Base-by-base conservation (phyloP, 2,113 vertebrate species). In the Triplophysa dalaica region DNA sequence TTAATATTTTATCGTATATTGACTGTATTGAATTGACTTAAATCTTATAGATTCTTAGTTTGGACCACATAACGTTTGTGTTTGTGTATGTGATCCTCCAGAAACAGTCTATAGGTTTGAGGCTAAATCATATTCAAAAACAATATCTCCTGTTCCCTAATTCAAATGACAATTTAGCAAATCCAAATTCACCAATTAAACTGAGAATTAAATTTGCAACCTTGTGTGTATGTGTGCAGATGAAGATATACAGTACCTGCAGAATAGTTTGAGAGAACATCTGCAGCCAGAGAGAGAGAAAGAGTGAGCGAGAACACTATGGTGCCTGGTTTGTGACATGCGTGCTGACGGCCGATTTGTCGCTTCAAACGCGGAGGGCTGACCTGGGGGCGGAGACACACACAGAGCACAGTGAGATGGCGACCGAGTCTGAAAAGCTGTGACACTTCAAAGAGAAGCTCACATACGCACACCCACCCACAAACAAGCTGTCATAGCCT, bases 401-500 rank as follows among this genome's bases (percentile, higher is more conserved):
- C 41, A 74, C 67, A 52, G 68, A 24, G 76, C 68, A 64, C 50
- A 24, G 66, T 80, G 50, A 83, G 78, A 74, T 41, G 19, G 21
- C 62, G 77, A 72, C 82, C 73, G 77, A 79, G 78, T 56, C 81
- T 82, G 73, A 77, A 70, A 69, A 67, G 65, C 64, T 38, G 48
- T 80, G 82, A 76, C 82, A 85, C 78, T 84, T 87, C 78, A 84
- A 85, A 87, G 78, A 77, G 72, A 79, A 69, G 38, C 76, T 56
- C 54, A 29, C 65, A 60, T 41, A 64, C 22, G 41, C 65, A 29
- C 63, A 70, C 67, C 65, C 74, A 77, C 74, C 3, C 33, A 75
- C 70, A 77, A 50, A 77, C 61, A 77, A 65, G 45, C 75, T 77
- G 75, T 77, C 75, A 65, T 77, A 43, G 50, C 75, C 62, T 16